Base-by-base conservation (phyloP, 2,797 vertebrate species). In the Alectoris magna region DNA sequence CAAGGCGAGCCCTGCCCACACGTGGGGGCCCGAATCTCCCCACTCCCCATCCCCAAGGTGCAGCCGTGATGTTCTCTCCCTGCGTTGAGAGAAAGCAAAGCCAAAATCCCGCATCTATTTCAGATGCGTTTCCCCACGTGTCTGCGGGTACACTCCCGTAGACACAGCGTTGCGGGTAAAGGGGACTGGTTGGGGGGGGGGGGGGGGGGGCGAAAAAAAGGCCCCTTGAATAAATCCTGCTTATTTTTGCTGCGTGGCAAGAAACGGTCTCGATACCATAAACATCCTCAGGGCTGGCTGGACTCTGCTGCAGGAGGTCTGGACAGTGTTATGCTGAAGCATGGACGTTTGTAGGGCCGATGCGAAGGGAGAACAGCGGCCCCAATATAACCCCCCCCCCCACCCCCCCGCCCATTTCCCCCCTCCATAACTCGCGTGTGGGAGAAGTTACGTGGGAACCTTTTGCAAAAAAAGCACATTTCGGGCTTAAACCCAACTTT, bases 281-380 rank as follows among this genome's bases (percentile, higher is more conserved):
- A 95, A 93, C 91, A 93, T 91, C 91, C 90, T 80, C 89, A 56
- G 85, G 59, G 81, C 83, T 51, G 91, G 59, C 1, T 3, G 75
- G 82, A 8, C 67, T 44, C 43, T 51, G 73, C 62, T 74, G 80
- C 73, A 12, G 81, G 93, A 5, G 95, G 1, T 91, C 93, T 95
- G 93, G 87, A 91, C 71, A 92, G 59, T 71, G 78, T 94, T 36
- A 89, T 11, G 60, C 74, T 4, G 59, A 82, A 29, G 31, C 81
- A 31, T 0, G 64, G 59, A 39, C 49, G 23, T 75, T 84, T 21
- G 59, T 71, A 89, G 78, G 41, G 71, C 74, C 81, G 68, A 27
- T 44, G 19, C 11, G 26, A 67, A 55, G 13, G 38, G n/a, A 66
- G 75, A 71, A 84, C 74, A 0, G 41, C 81, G 23, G 63, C 59